phyloP scores from a whole-genome alignment of 2,797 vertebrate genomes.

The Acanthurus tractus region DNA sequence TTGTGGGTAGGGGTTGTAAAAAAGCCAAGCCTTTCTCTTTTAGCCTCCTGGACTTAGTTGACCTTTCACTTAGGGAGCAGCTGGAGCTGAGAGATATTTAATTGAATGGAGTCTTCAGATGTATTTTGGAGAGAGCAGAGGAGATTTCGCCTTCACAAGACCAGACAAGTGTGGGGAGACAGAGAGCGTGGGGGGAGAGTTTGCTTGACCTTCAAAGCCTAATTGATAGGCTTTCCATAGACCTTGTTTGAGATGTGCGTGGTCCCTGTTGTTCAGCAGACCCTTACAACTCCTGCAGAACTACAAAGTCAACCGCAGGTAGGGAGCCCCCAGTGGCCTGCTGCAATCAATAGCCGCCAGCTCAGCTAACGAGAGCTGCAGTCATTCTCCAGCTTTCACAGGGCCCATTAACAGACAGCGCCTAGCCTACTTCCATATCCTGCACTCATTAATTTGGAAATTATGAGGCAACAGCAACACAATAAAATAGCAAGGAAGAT shows the following conservation, averaged over 20 bases:
- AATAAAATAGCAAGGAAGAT: conserved; percentile 52
- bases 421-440: conserved; percentile 77
- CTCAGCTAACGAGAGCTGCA: conserved; percentile 81
- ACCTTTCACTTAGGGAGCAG: conserved; percentile 98
- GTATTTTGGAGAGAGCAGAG: conserved; percentile 87
- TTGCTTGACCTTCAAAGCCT: conserved; percentile 93
- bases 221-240: conserved; percentile 91
- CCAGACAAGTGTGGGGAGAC: conserved; percentile 74
- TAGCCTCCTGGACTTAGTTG: conserved; percentile 91
- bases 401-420: conserved; percentile 67
- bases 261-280: conserved; percentile 82
- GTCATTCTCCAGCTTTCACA: conserved; percentile 76
- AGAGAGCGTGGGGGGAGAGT: conserved; percentile 69
- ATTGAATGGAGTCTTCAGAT: conserved; percentile 96
- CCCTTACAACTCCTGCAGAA: conserved; percentile 87
- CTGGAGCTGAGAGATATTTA: conserved; percentile 95
- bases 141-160: conserved; percentile 79
- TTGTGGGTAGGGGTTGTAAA: conserved; percentile 79
- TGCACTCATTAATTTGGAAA: conserved; percentile 78
- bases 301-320: conserved; percentile 90
- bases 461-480: conserved; percentile 61
- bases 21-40: conserved; percentile 87
- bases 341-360: conserved; percentile 81
- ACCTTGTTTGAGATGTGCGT: conserved; percentile 85
- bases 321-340: conserved; percentile 82